These are phyloP conservation scores for Deilephila porcellus DNA, from an alignment of 2,888 invertebrate genomes.

Conservation along the genomic window DNA sequence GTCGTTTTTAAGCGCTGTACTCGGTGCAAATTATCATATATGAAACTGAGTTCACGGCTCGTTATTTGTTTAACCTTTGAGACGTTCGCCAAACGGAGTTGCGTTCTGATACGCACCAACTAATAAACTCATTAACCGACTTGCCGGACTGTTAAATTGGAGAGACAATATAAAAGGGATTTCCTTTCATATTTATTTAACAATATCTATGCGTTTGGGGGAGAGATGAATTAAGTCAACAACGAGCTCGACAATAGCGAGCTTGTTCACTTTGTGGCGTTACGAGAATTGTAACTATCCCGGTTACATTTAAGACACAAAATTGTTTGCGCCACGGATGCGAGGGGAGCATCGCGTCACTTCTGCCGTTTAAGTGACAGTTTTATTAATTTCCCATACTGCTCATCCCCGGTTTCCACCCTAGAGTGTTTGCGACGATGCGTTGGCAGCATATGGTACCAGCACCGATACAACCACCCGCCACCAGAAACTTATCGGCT, in stretches of 20 bases:
- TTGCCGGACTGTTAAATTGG: constrained; percentile 25
- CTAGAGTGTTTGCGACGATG: constrained; percentile 75
- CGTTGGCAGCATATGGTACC: constrained; percentile 74
- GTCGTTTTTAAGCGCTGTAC: constrained; percentile 48
- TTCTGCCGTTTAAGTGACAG: constrained; percentile 88
- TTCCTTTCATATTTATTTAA: constrained; percentile 70
- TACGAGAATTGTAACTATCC: constrained; percentile 54
- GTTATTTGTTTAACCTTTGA: background rate
- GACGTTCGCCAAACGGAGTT: background rate
- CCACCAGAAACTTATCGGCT: constrained; percentile 33
- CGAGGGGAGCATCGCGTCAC: constrained; percentile 76
- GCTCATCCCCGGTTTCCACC: constrained; percentile 79
- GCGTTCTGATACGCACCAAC: background rate
- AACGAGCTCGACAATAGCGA: constrained; percentile 74
- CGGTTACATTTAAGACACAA: constrained; percentile 54
- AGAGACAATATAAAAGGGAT: constrained; percentile 30
- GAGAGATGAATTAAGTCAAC: constrained; percentile 78
- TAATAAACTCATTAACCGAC: constrained; percentile 29
- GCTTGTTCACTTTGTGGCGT: constrained; percentile 55
- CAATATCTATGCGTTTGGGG: constrained; percentile 65
- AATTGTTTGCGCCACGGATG: constrained; percentile 52
- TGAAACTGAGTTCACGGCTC: constrained; percentile 33
- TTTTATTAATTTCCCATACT: constrained; percentile 89
- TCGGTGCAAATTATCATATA: constrained; percentile 40
- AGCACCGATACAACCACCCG: constrained; percentile 45